A percentile compares a stretch with the other conserved stretches of the same genome.
Evolutionary conservation across 2,113 vertebrate species (phyloP).

Genomic region (Terrapene triunguis): DNA sequence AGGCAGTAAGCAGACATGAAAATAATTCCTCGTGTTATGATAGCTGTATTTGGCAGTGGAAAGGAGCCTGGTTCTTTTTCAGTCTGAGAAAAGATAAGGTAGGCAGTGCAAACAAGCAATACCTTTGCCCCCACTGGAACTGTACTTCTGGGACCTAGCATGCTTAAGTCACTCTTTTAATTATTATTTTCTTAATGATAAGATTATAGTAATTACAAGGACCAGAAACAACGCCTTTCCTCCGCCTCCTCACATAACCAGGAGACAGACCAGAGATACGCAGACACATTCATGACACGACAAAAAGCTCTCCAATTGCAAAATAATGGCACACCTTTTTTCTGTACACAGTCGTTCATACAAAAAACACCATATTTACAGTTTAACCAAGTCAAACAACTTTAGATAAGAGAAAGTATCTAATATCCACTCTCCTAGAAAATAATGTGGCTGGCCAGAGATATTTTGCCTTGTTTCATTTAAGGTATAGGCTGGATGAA

Average conservation of each 20-base stretch:
- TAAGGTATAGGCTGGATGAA: background rate
- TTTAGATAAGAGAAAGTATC: background rate
- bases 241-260: background rate
- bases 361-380: background rate
- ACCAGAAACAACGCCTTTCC: background rate
- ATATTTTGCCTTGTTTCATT: background rate
- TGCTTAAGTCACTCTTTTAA: background rate
- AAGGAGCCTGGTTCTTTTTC: background rate
- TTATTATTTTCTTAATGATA: background rate
- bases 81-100: conserved; percentile 7
- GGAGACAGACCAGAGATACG: fast-evolving
- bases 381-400: background rate
- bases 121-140: background rate
- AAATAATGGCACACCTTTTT: background rate
- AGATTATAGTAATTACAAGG: background rate
- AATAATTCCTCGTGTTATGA: conserved; percentile 3
- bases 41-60: background rate
- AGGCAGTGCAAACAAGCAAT: background rate
- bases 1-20: background rate
- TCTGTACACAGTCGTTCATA: background rate
- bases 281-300: background rate
- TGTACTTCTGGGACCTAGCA: background rate
- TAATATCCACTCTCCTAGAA: background rate
- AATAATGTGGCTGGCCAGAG: background rate
- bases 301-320: background rate